These are phyloP conservation scores for Centropyge bicolor DNA, from an alignment of 2,797 vertebrate species.

Conservation along the genomic window DNA sequence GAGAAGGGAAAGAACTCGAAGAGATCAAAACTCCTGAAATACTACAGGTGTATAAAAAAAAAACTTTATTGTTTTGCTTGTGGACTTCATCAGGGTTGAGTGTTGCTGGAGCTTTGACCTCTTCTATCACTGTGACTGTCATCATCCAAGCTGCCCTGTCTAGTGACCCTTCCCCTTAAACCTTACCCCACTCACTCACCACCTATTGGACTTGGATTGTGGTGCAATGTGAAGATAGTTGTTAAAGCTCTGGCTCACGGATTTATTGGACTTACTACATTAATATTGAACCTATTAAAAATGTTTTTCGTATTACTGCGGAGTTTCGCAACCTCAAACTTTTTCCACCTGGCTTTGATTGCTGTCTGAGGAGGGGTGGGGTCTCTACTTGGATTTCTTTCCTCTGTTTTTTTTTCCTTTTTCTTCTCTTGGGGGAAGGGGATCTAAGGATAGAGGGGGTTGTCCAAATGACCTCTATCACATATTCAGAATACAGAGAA, in stretches of 20 bases:
- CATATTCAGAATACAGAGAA: background rate
- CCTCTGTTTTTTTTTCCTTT: background rate
- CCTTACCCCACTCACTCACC: background rate
- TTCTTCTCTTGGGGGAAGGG: no score
- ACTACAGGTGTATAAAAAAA: background rate
- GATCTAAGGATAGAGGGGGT: no score
- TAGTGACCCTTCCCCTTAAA: background rate
- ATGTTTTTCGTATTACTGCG: background rate
- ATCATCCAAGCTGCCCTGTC: constrained; percentile 1
- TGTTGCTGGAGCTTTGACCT: background rate
- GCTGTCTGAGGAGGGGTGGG: background rate
- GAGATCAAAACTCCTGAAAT: background rate
- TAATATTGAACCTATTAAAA: background rate
- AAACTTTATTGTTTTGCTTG: background rate
- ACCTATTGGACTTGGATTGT: background rate
- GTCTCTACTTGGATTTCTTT: background rate
- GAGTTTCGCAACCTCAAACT: background rate
- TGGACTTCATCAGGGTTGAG: background rate
- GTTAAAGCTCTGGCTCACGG: background rate
- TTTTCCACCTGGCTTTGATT: background rate
- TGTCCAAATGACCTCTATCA: no score
- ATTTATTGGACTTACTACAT: background rate
- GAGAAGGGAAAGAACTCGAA: background rate
- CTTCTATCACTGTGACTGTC: background rate
- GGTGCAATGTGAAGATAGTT: background rate